A percentile compares a stretch with the other conserved stretches of the same genome.
Conservation (phyloP, 2,113 vertebrate species). For the Colistium nudipinnis region DNA sequence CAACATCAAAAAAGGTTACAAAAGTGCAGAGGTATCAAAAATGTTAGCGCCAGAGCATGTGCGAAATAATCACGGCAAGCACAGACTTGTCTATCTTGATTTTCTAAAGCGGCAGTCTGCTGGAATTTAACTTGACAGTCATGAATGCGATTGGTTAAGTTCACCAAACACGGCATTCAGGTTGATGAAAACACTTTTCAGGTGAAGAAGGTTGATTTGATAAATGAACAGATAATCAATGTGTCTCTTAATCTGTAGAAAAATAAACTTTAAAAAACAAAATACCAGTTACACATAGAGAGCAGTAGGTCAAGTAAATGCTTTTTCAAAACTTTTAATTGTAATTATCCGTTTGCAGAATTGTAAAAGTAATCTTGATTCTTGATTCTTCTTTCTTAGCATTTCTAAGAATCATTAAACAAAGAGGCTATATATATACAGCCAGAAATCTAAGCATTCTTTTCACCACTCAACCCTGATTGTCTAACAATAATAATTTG, state of each 20-base stretch:
- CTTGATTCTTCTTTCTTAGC: neutral
- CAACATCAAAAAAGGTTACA: conserved; percentile 52
- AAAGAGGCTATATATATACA: neutral
- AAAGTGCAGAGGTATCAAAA: conserved; percentile 72
- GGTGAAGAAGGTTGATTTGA: conserved; percentile 11
- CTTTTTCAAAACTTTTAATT: conserved; percentile 1
- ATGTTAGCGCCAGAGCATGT: conserved; percentile 36
- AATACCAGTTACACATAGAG: too few relatives aligned
- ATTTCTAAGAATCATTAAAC: neutral
- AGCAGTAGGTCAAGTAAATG: neutral
- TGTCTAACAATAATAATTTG: neutral
- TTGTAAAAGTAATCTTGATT: neutral
- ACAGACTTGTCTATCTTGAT: conserved; percentile 21
- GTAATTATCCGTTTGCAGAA: too few relatives aligned
- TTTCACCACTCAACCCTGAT: neutral
- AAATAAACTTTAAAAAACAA: conserved; percentile 4
- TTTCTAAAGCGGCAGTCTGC: conserved; percentile 20
- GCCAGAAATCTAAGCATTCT: neutral
- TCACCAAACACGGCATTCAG: conserved; percentile 9
- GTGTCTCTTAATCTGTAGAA: neutral
- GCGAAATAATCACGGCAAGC: conserved; percentile 28
- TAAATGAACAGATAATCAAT: conserved; percentile 25
- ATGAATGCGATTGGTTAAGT: conserved; percentile 23
- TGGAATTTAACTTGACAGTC: conserved; percentile 23
- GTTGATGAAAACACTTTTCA: conserved; percentile 1